Evolutionary conservation across 2,113 vertebrate species (phyloP).

Genomic region (Chamaea fasciata): DNA sequence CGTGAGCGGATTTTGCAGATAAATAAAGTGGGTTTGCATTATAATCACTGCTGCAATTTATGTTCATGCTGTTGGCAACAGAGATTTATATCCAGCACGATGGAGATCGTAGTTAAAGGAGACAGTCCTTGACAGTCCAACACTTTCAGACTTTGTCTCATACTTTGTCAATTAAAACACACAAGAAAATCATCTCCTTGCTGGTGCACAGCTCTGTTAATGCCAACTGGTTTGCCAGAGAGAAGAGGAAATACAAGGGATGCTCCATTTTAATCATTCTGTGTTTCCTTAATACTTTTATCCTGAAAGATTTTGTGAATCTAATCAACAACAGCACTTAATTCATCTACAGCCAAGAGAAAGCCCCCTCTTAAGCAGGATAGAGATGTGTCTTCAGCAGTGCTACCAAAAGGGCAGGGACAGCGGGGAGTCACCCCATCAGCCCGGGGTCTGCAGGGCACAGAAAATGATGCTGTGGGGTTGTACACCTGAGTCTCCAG

Average conservation of each 20-base stretch:
- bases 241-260: neutral
- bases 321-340: constrained; percentile 2
- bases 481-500: neutral
- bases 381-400: neutral
- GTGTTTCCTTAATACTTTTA: constrained; percentile 32
- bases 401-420: neutral
- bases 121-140: constrained; percentile 16
- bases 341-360: neutral
- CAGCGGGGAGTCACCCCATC: neutral
- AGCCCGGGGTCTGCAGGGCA: neutral
- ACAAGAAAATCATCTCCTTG: neutral
- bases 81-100: constrained; percentile 47
- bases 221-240: neutral
- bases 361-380: neutral
- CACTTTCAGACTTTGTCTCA: neutral
- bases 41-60: constrained; percentile 38
- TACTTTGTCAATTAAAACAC: neutral
- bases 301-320: constrained; percentile 18
- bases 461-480: neutral
- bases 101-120: constrained; percentile 25
- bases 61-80: constrained; percentile 32
- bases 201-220: neutral
- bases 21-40: constrained; percentile 23
- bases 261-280: neutral
- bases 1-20: constrained; percentile 8